Conservation (phyloP, 2,888 invertebrate genomes). For the Biston stratarius region DNA sequence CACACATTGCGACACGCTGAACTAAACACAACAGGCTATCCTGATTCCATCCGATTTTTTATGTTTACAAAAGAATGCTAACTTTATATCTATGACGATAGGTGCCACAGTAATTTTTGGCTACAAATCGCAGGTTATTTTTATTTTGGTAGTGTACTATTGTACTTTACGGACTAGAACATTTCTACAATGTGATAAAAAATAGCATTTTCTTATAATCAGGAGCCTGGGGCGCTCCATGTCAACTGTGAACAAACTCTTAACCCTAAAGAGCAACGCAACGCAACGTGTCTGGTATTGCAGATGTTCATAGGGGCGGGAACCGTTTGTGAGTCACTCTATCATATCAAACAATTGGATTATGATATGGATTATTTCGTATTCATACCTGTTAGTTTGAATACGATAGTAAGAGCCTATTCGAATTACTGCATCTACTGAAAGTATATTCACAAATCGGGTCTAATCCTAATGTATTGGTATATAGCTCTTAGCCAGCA, state of each 20-base stretch:
- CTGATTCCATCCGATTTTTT: conserved; percentile 57
- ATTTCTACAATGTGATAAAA: not conserved
- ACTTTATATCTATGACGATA: conserved; percentile 48
- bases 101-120: conserved; percentile 1
- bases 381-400: not conserved
- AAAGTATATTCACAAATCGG: conserved; percentile 14
- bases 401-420: not conserved
- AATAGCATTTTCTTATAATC: conserved; percentile 6
- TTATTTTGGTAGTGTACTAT: no score
- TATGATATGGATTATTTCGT: conserved; percentile 6
- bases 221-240: not conserved
- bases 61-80: conserved; percentile 53
- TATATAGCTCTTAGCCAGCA: not conserved
- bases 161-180: no score
- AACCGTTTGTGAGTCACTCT: no score
- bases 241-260: no score
- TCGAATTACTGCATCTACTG: not conserved
- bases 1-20: conserved; percentile 81
- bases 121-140: no score
- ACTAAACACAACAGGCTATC: conserved; percentile 75
- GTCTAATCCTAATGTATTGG: not conserved
- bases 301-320: no score
- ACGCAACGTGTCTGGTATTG: no score
- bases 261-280: no score
- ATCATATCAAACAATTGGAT: conserved; percentile 3